Conservation (phyloP, 30 jellyfish, hydroid and myxozoan species). For the Rhopilema esculentum region DNA sequence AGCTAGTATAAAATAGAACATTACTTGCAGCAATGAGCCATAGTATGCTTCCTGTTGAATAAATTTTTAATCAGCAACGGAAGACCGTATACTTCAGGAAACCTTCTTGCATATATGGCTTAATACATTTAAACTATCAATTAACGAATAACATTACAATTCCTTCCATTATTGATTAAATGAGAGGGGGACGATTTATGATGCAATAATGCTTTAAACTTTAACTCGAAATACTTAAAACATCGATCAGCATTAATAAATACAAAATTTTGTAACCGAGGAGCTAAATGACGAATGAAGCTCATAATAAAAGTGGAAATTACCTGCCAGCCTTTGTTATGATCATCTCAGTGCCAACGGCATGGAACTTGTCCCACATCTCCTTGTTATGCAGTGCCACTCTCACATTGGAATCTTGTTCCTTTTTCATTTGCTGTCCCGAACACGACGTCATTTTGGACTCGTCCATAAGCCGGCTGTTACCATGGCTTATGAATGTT, state of each 20-base stretch:
- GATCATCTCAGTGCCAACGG: conserved; percentile 97
- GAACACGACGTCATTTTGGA: conserved; percentile 26
- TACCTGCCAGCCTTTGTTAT: conserved; percentile 99
- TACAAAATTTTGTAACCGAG: background rate
- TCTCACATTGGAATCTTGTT: conserved; percentile 72
- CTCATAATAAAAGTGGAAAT: background rate
- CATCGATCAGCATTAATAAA: background rate
- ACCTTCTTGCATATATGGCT: too few species aligned
- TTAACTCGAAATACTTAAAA: background rate
- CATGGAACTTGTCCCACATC: conserved; percentile 95
- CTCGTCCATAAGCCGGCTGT: conserved; percentile 41
- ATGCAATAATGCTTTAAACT: too few species aligned
- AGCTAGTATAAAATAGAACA: too few species aligned
- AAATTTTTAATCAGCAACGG: too few species aligned
- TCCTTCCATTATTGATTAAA: too few species aligned
- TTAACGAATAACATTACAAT: too few species aligned
- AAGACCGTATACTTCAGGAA: too few species aligned
- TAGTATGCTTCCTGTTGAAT: too few species aligned
- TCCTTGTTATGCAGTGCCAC: conserved; percentile 87
- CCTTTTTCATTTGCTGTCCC: conserved; percentile 67
- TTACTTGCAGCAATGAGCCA: too few species aligned
- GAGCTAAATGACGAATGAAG: background rate
- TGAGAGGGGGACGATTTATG: too few species aligned
- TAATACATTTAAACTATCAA: too few species aligned
- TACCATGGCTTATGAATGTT: conserved; percentile 57